A percentile compares a stretch with the other conserved stretches of the same genome.
Evolutionary conservation across 2,113 vertebrate species (phyloP).

Genomic region (Collichthys lucidus): DNA sequence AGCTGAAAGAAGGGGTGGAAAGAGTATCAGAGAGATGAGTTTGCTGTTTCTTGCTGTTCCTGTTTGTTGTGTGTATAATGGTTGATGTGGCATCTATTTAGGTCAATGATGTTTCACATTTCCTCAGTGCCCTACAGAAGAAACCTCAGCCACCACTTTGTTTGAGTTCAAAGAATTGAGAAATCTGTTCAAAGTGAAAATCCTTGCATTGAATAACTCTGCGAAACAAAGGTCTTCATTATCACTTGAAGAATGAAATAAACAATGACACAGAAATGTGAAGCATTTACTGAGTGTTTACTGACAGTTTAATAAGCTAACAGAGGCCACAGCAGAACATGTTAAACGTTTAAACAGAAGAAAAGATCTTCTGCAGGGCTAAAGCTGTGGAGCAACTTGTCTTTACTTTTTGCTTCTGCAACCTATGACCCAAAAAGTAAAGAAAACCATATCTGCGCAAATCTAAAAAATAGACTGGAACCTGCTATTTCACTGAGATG

Average conservation of each 20-base stretch:
- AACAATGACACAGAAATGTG: constrained; percentile 12
- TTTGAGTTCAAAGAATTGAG: constrained; percentile 15
- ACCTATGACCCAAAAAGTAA: too few species aligned
- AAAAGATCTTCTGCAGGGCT: too few species aligned
- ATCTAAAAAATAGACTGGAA: too few species aligned
- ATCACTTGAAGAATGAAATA: background rate
- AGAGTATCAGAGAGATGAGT: background rate
- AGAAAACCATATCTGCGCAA: too few species aligned
- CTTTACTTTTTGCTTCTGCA: too few species aligned
- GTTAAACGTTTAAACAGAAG: background rate
- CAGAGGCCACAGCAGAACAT: background rate
- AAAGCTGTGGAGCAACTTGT: too few species aligned
- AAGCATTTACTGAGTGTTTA: background rate
- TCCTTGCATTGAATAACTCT: background rate
- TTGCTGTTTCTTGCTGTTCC: background rate
- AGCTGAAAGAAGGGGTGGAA: background rate
- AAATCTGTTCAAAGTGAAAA: constrained; percentile 16
- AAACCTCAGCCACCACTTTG: constrained; percentile 11
- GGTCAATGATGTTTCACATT: constrained; percentile 31
- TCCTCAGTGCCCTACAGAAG: constrained; percentile 22
- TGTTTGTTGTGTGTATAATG: background rate
- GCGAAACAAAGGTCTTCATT: background rate
- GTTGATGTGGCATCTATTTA: constrained; percentile 22
- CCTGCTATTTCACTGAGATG: too few species aligned
- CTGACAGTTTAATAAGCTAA: constrained; percentile 8